Conservation (phyloP, 2,797 vertebrate species). For the Pangasius macronema region DNA sequence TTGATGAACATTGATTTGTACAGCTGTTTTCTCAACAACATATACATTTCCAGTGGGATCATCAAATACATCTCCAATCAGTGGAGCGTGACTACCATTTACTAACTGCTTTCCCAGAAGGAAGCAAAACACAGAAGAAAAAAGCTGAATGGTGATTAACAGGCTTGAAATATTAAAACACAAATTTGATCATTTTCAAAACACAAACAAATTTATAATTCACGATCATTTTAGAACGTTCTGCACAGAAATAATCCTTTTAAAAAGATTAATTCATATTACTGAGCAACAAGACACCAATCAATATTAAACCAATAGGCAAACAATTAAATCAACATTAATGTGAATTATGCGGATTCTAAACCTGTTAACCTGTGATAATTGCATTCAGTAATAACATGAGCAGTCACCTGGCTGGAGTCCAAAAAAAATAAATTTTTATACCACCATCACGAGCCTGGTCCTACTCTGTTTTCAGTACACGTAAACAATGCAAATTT, state of each 20-base stretch:
- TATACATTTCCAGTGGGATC: background rate
- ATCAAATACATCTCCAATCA: background rate
- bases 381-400: conserved; percentile 37
- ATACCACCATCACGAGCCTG: background rate
- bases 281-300: background rate
- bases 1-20: background rate
- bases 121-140: background rate
- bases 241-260: background rate
- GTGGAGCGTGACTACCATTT: background rate
- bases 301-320: conserved; percentile 22
- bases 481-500: conserved; percentile 25
- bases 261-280: background rate
- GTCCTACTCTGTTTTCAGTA: conserved; percentile 25
- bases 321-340: conserved; percentile 38
- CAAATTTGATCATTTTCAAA: background rate
- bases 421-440: conserved; percentile 36
- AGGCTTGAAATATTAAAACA: conserved; percentile 9
- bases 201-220: background rate
- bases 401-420: conserved; percentile 8
- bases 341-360: conserved; percentile 16
- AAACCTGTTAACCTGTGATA: conserved; percentile 41
- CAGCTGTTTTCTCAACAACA: background rate
- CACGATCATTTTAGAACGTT: background rate
- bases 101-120: background rate
- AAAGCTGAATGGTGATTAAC: background rate